phyloP scores from a whole-genome alignment of 2,888 invertebrate species.

The Therioaphis trifolii region DNA sequence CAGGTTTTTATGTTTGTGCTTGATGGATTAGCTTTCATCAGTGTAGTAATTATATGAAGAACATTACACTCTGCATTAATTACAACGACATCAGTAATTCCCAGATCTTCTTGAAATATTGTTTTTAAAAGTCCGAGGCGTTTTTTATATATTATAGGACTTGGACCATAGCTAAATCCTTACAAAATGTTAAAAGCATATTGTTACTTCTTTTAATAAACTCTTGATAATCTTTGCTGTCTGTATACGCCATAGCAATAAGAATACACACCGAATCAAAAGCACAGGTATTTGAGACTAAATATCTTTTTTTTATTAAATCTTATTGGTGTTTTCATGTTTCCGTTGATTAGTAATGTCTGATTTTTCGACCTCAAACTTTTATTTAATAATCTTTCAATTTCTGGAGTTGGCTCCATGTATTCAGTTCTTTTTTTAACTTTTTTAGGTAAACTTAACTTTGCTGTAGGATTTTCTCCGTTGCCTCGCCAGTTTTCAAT shows the following conservation, averaged over 20 bases:
- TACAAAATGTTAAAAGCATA: not conserved
- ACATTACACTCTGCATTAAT: conserved; percentile 6
- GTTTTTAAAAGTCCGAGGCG: not conserved
- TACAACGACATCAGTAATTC: not conserved
- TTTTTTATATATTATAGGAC: not conserved
- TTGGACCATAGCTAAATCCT: not conserved
- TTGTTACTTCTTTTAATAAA: not conserved
- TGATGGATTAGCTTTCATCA: not conserved
- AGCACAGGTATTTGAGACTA: not conserved
- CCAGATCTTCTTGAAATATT: not conserved
- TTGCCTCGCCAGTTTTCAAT: too few relatives aligned
- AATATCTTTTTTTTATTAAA: conserved; percentile 1
- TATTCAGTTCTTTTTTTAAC: not conserved
- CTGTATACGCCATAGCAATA: not conserved
- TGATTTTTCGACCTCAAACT: not conserved
- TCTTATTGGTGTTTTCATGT: conserved; percentile 18
- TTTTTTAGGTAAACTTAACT: too few relatives aligned
- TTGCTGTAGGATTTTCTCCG: too few relatives aligned
- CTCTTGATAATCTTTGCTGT: not conserved
- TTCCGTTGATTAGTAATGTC: not conserved
- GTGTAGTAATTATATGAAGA: not conserved
- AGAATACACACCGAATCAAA: not conserved
- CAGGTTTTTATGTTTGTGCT: not conserved
- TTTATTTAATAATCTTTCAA: not conserved
- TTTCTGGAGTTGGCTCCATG: not conserved